Percentiles rank a stretch among this genome's conserved stretches.
Conservation (phyloP, 1,140 invertebrate genomes). For the Camponotus vicinus region DNA sequence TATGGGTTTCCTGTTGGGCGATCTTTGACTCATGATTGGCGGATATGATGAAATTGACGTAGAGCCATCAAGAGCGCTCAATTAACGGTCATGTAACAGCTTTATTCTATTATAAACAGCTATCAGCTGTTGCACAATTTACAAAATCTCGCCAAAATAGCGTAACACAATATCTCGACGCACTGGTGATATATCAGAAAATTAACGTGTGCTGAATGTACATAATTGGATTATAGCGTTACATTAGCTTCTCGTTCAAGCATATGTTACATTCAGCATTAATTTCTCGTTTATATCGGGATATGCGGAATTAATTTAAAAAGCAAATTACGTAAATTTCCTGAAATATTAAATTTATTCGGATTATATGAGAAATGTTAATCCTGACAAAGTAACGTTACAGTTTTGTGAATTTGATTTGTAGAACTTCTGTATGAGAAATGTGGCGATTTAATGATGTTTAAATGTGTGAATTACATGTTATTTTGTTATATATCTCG, state of each 20-base stretch:
- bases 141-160: conserved; percentile 33
- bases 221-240: conserved; percentile 6
- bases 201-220: background rate
- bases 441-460: background rate
- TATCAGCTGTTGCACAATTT: conserved; percentile 26
- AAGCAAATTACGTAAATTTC: background rate
- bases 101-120: conserved; percentile 21
- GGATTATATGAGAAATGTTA: background rate
- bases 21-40: conserved; percentile 46
- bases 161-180: background rate
- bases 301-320: conserved; percentile 29
- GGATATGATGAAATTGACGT: conserved; percentile 67
- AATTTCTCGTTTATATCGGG: conserved; percentile 13
- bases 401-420: background rate
- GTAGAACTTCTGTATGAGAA: background rate
- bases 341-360: background rate
- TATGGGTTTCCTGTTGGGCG: conserved; percentile 30
- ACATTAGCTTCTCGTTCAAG: background rate
- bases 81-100: conserved; percentile 40
- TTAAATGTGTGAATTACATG: conserved; percentile 3
- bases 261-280: conserved; percentile 8
- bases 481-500: background rate
- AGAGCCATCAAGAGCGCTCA: conserved; percentile 53
- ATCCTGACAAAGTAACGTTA: conserved; percentile 14
- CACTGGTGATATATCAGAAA: background rate